A percentile compares a stretch with the other conserved stretches of the same genome.
Conservation (phyloP, 2,888 invertebrate species). For the Philaethria dido region DNA sequence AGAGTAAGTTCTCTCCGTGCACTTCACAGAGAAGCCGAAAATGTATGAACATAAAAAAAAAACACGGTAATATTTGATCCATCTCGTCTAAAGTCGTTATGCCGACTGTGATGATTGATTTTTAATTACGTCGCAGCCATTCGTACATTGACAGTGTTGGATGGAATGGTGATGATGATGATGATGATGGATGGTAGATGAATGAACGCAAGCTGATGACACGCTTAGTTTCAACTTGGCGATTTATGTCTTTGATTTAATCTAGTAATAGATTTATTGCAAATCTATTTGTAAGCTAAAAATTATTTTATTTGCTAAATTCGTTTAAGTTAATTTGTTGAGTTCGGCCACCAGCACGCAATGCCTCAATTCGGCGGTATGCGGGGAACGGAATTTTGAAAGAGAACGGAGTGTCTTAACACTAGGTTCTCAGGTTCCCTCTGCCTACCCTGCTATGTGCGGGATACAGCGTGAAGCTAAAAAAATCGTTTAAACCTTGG, state of each 20-base stretch:
- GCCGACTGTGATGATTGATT: slow-evolving; percentile 33
- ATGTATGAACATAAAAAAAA: background rate
- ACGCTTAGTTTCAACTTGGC: slow-evolving; percentile 10
- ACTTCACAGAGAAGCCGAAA: background rate
- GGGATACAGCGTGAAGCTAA: too few species aligned
- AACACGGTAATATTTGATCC: background rate
- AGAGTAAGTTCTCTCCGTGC: too few species aligned
- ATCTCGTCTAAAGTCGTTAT: slow-evolving; percentile 17
- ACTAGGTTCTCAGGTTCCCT: too few species aligned
- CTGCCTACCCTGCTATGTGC: too few species aligned
- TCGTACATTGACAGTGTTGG: slow-evolving; percentile 23
- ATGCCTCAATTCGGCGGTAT: too few species aligned
- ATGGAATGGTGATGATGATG: too few species aligned
- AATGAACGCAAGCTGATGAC: slow-evolving; percentile 26
- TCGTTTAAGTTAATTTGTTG: too few species aligned
- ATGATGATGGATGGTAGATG: too few species aligned
- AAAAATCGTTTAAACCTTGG: too few species aligned
- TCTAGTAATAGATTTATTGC: background rate
- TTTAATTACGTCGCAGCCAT: slow-evolving; percentile 38
- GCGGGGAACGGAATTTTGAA: too few species aligned
- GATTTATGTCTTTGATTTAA: slow-evolving; percentile 20
- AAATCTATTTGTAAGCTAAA: background rate
- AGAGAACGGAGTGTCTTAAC: too few species aligned
- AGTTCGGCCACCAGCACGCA: too few species aligned
- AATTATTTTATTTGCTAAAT: background rate